Percentiles rank a stretch among this genome's conserved stretches.
phyloP scores from a whole-genome alignment of 2,888 invertebrate genomes.

The Orthosia cruda region DNA sequence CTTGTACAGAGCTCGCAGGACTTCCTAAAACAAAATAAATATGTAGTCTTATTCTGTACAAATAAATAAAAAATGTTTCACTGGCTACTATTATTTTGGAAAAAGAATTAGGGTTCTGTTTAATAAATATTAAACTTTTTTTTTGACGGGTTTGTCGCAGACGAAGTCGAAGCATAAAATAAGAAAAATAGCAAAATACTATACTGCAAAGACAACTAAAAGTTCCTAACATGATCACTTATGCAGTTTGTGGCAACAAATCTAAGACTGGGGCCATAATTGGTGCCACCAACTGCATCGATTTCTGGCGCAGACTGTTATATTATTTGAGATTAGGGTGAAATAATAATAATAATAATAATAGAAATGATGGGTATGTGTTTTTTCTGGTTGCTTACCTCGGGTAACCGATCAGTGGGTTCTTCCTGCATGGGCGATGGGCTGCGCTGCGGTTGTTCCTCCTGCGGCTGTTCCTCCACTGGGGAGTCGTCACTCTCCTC shows the following conservation, averaged over 20 bases:
- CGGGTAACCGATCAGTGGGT: conserved; percentile 93
- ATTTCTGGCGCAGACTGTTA: too few species aligned
- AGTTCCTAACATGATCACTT: neutral
- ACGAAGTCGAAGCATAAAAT: too few species aligned
- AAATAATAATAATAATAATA: too few species aligned
- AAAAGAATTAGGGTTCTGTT: too few species aligned
- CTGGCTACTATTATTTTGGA: too few species aligned
- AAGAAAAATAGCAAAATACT: too few species aligned
- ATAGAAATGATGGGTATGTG: neutral
- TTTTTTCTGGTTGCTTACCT: conserved; percentile 77
- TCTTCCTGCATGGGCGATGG: conserved; percentile 92
- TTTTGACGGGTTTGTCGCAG: too few species aligned
- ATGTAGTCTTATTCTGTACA: too few species aligned
- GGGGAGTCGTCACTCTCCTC: conserved; percentile 83
- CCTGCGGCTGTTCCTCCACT: conserved; percentile 73
- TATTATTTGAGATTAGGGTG: neutral
- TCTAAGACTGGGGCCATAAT: neutral
- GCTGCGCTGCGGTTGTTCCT: conserved; percentile 76
- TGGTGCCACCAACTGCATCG: neutral
- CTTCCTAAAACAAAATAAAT: conserved; percentile 81
- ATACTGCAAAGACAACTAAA: too few species aligned
- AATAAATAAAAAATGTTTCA: too few species aligned
- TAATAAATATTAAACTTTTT: too few species aligned
- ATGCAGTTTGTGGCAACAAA: neutral
- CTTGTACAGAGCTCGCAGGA: conserved; percentile 93